A percentile compares a stretch with the other conserved stretches of the same genome.
Conservation (phyloP, 2,113 vertebrate genomes). For the Festucalex cinctus region DNA sequence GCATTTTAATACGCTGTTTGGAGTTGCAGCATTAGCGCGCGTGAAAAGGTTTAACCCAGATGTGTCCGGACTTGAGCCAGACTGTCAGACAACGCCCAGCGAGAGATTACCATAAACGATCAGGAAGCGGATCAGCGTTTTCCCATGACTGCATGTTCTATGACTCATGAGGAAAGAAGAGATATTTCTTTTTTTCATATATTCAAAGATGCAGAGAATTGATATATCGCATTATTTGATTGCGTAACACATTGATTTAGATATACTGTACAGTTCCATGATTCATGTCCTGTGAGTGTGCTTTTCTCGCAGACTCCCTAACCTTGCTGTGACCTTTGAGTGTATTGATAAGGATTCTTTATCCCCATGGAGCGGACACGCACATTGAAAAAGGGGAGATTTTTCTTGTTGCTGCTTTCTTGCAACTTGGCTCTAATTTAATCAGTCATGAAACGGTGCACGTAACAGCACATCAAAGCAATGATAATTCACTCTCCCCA, state of each 20-base stretch:
- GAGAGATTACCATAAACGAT: constrained; percentile 32
- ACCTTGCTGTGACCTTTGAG: constrained; percentile 18
- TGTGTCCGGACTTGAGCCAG: constrained; percentile 11
- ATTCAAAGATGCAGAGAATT: background rate
- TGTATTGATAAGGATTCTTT: background rate
- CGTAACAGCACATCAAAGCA: background rate
- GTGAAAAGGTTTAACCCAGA: constrained; percentile 13
- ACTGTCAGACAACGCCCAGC: constrained; percentile 6
- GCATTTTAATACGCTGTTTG: constrained; percentile 14
- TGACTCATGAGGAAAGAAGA: constrained; percentile 39
- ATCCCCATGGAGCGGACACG: background rate
- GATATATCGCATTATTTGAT: constrained; percentile 43
- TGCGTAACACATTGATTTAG: constrained; percentile 44
- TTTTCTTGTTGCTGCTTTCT: too few relatives aligned
- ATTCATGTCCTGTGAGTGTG: constrained; percentile 5
- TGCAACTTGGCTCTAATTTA: constrained; percentile 1
- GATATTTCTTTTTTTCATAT: constrained; percentile 9
- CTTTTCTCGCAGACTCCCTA: constrained; percentile 4
- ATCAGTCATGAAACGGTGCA: constrained; percentile 1
- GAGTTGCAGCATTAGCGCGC: background rate
- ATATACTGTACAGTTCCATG: background rate
- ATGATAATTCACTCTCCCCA: background rate
- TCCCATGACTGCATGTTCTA: constrained; percentile 46
- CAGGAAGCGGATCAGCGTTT: constrained; percentile 25
- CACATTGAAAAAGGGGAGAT: background rate